Evolutionary conservation across 2,113 vertebrate species (phyloP).

Genomic region (Lynx canadensis): DNA sequence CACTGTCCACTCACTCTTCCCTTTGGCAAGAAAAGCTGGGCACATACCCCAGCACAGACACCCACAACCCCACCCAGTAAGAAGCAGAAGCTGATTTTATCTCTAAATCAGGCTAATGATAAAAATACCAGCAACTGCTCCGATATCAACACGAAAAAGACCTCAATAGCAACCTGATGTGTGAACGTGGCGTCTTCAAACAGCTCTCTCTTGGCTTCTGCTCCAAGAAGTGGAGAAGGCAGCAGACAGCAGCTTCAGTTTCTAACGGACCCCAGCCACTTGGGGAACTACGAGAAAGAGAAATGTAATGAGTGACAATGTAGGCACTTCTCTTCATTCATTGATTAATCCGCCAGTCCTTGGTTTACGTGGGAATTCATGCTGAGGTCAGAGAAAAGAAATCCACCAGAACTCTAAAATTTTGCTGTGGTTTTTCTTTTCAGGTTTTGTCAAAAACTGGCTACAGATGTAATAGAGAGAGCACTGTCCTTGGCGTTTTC

Average conservation of each 20-base stretch:
- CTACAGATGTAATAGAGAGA: not conserved
- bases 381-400: not conserved
- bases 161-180: constrained; percentile 48
- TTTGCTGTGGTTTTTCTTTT: not conserved
- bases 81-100: constrained; percentile 25
- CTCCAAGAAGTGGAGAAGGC: not conserved
- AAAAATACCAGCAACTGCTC: constrained; percentile 50
- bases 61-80: not conserved
- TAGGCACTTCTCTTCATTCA: not conserved
- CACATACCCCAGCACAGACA: not conserved
- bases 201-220: constrained; percentile 36
- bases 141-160: constrained; percentile 48
- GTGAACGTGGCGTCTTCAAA: not conserved
- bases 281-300: constrained; percentile 57
- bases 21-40: not conserved
- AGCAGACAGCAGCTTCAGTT: not conserved
- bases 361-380: not conserved
- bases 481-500: not conserved
- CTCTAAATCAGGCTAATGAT: constrained; percentile 27
- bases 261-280: not conserved
- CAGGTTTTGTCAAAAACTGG: not conserved
- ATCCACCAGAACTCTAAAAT: not conserved
- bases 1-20: not conserved
- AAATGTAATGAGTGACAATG: not conserved
- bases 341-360: not conserved